Evolutionary conservation across 2,113 vertebrate genomes (phyloP), one percentile per base, ranked within the genome.

Genomic region (Carassius gibelio): DNA sequence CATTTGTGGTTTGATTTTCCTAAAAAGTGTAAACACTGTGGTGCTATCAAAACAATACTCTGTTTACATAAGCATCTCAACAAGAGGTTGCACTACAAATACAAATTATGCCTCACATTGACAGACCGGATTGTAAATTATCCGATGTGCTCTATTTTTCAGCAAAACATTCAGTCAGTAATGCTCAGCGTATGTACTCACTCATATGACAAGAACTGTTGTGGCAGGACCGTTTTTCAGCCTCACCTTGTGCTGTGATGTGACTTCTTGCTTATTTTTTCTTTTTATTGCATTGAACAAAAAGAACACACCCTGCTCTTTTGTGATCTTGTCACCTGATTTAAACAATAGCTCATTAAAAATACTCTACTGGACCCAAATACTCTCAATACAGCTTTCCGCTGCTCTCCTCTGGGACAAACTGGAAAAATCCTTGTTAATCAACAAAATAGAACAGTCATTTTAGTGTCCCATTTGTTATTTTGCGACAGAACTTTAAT

Each of bases 61-160:
- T 42, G 68, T 71, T n/a, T 21, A 42, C 6, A 38, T 21, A 21
- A 71, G 68, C 36, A 21, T 71, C 34, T 38, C 34, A 10, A 42
- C 8, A 19, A 71, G 68, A 21, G 36, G 36, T n/a, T 42, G 4
- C 68, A 71, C 68, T 11, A 71, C 68, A 71, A 71, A 71, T 38
- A 38, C 9, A 11, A 38, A 71, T 42, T 21, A 71, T 4, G 17
- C 0, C 1, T 48, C 71, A 48, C 11, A 23, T 48, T 26, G 71
- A 75, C 42, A 75, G 42, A 11, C 42, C 23, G 42, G 42, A 75
- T 48, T 23, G 42, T 75, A 75, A 75, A 48, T 75, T 14, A 75
- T 75, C 38, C 3, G 11, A 75, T 50, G 42, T 21, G 36, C 68
- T 71, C 36, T 42, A 11, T n/a, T 71, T 71, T 59, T 42, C 42